A percentile compares a stretch with the other conserved stretches of the same genome.
Evolutionary conservation across 2,113 vertebrate species (phyloP).

Genomic region (Ramphastos sulfuratus): DNA sequence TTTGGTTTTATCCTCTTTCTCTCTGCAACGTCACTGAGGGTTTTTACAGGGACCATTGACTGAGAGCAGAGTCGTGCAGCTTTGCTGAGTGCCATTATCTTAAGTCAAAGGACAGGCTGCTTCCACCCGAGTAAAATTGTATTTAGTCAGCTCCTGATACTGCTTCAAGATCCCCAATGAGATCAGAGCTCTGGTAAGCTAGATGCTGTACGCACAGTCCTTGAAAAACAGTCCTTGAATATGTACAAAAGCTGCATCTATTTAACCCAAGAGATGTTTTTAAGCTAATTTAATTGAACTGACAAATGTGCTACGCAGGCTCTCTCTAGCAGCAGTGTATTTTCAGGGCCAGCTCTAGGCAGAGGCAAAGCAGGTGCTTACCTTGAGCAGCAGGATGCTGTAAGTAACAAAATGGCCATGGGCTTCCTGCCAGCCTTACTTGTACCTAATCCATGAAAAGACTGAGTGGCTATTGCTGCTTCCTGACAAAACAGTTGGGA

Average conservation of each 20-base stretch:
- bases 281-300: not conserved
- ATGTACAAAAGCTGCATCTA: not conserved
- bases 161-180: not conserved
- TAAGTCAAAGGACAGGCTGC: not conserved
- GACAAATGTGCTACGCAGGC: not conserved
- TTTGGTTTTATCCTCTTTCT: not conserved
- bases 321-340: not conserved
- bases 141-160: not conserved
- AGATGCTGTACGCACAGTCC: not conserved
- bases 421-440: not conserved
- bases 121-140: not conserved
- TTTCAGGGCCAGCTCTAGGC: not conserved
- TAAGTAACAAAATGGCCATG: not conserved
- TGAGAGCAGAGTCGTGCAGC: not conserved
- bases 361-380: not conserved
- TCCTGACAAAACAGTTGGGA: not conserved
- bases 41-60: not conserved
- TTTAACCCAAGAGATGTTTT: not conserved
- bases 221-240: not conserved
- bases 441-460: fast-evolving
- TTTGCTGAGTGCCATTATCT: not conserved
- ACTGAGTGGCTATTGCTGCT: not conserved
- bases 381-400: not conserved
- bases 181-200: not conserved
- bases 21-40: not conserved